These are phyloP conservation scores for Ariolimax columbianus DNA, from an alignment of 2,888 invertebrate genomes.

Conservation along the genomic window DNA sequence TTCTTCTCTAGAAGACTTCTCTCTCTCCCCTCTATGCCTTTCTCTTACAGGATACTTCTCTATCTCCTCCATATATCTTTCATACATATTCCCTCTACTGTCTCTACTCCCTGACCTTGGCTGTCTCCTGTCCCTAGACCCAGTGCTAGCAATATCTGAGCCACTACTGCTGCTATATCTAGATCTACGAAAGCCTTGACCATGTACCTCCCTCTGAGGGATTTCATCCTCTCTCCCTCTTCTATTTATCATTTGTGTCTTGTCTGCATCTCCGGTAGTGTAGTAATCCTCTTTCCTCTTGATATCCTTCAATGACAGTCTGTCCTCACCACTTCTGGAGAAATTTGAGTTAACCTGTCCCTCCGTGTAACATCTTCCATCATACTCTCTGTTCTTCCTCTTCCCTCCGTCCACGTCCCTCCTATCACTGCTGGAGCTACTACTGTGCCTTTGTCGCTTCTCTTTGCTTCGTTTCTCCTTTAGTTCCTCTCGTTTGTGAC, in stretches of 20 bases:
- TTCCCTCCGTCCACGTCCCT: constrained; percentile 11
- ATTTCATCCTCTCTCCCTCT: constrained; percentile 17
- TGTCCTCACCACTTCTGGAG: constrained; percentile 13
- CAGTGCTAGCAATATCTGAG: neutral
- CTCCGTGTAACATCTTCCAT: constrained; percentile 34
- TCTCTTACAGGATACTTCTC: constrained; percentile 11
- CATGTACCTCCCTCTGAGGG: constrained; percentile 14
- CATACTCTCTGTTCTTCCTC: neutral
- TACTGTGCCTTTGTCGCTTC: constrained; percentile 40
- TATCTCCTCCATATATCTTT: constrained; percentile 30
- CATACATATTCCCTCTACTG: constrained; percentile 3
- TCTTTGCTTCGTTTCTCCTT: constrained; percentile 33
- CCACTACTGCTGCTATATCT: constrained; percentile 45
- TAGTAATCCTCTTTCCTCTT: constrained; percentile 12
- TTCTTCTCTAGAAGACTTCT: constrained; percentile 9
- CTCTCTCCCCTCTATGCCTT: constrained; percentile 10
- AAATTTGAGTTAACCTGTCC: constrained; percentile 32
- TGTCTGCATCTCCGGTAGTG: neutral
- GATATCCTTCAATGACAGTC: neutral
- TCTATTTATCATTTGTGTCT: neutral
- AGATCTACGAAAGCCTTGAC: constrained; percentile 3
- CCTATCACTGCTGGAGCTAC: constrained; percentile 46
- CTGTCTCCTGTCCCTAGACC: constrained; percentile 36
- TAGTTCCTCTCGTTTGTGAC: constrained; percentile 20
- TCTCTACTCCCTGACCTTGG: constrained; percentile 43